Percentiles rank a stretch among this genome's conserved stretches.
Conservation (phyloP, 2,113 vertebrate genomes). For the Mohoua ochrocephala region DNA sequence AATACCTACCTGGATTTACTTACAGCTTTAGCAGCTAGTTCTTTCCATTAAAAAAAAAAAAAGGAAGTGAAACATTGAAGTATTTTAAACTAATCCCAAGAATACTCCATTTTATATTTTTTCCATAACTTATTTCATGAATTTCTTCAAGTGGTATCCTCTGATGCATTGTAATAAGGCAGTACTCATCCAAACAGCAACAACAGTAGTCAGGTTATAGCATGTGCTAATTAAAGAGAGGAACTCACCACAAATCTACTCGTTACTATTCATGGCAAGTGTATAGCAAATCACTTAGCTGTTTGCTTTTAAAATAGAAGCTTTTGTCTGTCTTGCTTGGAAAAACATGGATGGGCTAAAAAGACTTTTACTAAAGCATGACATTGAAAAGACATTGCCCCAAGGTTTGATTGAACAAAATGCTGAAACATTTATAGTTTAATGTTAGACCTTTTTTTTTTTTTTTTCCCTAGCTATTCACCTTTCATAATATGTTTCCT, state of each 20-base stretch:
- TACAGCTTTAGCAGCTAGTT: not conserved
- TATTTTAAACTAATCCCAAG: not conserved
- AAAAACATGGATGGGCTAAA: slow-evolving; percentile 14
- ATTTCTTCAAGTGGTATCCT: not conserved
- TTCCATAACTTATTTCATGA: not conserved
- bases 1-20: not conserved
- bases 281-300: slow-evolving; percentile 58
- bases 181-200: not conserved
- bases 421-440: slow-evolving; percentile 43
- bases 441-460: not conserved
- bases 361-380: slow-evolving; percentile 61
- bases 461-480: not conserved
- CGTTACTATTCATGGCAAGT: slow-evolving; percentile 61
- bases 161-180: not conserved
- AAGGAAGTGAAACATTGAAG: not conserved
- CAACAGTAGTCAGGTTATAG: slow-evolving; percentile 18
- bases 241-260: slow-evolving; percentile 21
- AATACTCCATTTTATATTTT: not conserved
- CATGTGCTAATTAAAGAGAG: slow-evolving; percentile 62
- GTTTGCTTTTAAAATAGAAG: slow-evolving; percentile 64
- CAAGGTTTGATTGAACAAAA: slow-evolving; percentile 45
- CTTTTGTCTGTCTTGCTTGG: slow-evolving; percentile 49
- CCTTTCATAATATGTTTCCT: slow-evolving; percentile 21
- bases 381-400: slow-evolving; percentile 59
- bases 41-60: not conserved